Evolutionary conservation across 2,797 vertebrate species (phyloP), one percentile per base, ranked within the genome.

Genomic region (Darevskia nairensis): DNA sequence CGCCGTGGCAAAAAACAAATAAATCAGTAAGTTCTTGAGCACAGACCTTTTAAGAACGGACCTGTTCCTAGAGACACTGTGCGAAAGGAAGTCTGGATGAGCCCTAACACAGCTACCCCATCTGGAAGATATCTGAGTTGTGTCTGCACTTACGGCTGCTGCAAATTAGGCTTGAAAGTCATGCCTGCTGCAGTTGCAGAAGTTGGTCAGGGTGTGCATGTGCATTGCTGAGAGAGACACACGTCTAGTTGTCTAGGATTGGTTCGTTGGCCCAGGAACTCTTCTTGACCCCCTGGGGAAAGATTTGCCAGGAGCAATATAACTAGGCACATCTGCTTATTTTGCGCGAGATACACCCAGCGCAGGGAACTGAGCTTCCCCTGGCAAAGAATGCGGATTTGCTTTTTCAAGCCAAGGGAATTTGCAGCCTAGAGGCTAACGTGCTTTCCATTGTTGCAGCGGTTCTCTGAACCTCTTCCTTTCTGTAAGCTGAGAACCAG

Each of bases 381-480:
- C n/a, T 8, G 35, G 10, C n/a, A 46, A 68, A 32, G 71, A 75
- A 59, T 39, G 71, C 59, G 35, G 46, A 35, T 74, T 74, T 84
- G 46, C 35, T 84, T 74, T 72, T 74, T 75, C 82, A 84, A 27
- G 46, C 25, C 21, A 6, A 50, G 59, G 75, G 55, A 75, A 85
- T 85, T 61, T 50, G 27, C 46, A 21, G 72, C 50, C 55, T 44
- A 11, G 9, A 44, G 59, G 59, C 23, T 66, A 77, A 64, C n/a
- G 25, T 29, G 55, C 25, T 64, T 76, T 64, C 72, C 72, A 76
- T 85, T 76, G 55, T n/a, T 76, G 23, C 72, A 76, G 83, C 83
- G 13, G 35, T 41, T 55, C 55, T 76, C 17, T 66, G 74, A 76
- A 76, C 35, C 35, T 66, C 84, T 55, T 13, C 50, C 27, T 76